A percentile compares a stretch with the other conserved stretches of the same genome.
These are phyloP conservation scores for Loriculus beryllinus DNA, from an alignment of 2,797 vertebrate genomes.

Conservation along the genomic window DNA sequence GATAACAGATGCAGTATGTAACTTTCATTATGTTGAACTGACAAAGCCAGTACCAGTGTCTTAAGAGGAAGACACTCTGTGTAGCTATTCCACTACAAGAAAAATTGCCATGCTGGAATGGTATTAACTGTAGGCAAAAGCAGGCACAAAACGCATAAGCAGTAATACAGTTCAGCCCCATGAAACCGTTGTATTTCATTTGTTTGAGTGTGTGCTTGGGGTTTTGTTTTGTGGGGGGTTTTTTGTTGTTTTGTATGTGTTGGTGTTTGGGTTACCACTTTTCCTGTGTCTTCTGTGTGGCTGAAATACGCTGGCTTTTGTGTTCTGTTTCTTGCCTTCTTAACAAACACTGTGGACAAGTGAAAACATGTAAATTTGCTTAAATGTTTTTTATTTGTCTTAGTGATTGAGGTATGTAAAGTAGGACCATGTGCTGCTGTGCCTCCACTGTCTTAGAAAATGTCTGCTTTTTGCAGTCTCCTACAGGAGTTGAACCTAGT, in stretches of 20 bases:
- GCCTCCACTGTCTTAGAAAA: neutral
- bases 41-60: neutral
- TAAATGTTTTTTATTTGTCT: neutral
- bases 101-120: neutral
- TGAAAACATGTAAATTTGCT: neutral
- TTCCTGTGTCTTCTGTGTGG: neutral
- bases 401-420: neutral
- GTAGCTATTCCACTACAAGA: neutral
- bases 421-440: neutral
- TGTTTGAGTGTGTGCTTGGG: neutral
- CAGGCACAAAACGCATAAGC: neutral
- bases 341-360: neutral
- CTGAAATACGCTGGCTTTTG: neutral
- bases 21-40: neutral
- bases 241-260: neutral
- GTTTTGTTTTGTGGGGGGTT: neutral
- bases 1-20: neutral
- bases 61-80: neutral
- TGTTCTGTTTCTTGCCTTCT: neutral
- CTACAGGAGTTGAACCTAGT: neutral
- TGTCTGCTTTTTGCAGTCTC: neutral
- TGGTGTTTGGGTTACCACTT: neutral
- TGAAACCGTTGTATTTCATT: neutral
- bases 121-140: neutral
- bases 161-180: neutral